These are phyloP conservation scores for Phenganax subtilis DNA, from an alignment of 92 coral and sea anemone genomes.

Conservation along the genomic window DNA sequence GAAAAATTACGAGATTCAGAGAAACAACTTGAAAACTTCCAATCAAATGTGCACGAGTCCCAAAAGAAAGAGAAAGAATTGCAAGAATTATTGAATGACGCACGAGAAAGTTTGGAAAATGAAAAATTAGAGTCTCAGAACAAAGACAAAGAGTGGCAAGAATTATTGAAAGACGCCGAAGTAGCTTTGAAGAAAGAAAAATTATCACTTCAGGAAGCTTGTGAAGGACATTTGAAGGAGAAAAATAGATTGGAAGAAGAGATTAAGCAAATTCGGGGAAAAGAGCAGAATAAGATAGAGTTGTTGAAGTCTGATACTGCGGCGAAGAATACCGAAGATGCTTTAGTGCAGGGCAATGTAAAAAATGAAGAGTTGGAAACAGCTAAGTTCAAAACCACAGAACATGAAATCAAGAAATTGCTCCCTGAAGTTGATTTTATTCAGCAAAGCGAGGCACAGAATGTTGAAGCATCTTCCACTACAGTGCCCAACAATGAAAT, in stretches of 20 bases:
- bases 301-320: slow-evolving; percentile 13
- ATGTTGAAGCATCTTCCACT: not conserved
- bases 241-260: slow-evolving; percentile 35
- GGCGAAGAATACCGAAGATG: not conserved
- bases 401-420: not conserved
- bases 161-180: slow-evolving; percentile 44
- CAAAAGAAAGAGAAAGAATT: slow-evolving; percentile 46
- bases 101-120: slow-evolving; percentile 31
- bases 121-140: slow-evolving; percentile 37
- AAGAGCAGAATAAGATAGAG: slow-evolving; percentile 23
- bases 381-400: not conserved
- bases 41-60: slow-evolving; percentile 53
- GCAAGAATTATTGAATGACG: slow-evolving; percentile 43
- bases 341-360: not conserved
- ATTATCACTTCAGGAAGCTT: slow-evolving; percentile 8
- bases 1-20: slow-evolving; percentile 50
- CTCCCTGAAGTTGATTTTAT: not conserved
- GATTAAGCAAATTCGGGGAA: not conserved
- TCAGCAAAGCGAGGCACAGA: not conserved
- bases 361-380: not conserved
- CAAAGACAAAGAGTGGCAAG: slow-evolving; percentile 42
- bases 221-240: slow-evolving; percentile 39
- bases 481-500: not conserved
- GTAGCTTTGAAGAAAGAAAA: slow-evolving; percentile 19
- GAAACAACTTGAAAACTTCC: slow-evolving; percentile 51